Evolutionary conservation across 2,113 vertebrate genomes (phyloP), one percentile per base, ranked within the genome.

Genomic region (Cyprinodon variegatus): DNA sequence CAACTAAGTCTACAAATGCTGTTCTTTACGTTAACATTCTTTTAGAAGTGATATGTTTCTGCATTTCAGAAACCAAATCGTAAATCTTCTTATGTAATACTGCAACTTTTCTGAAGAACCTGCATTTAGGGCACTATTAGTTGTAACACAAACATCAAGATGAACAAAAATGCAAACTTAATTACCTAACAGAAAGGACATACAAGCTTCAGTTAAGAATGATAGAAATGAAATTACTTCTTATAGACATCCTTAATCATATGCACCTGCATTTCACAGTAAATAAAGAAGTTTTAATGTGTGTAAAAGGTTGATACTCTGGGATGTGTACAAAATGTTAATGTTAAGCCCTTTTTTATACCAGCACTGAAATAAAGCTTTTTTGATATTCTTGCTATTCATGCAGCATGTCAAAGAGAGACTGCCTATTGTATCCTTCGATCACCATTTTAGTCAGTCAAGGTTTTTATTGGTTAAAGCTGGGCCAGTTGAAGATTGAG

Each of bases 341-440:
- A 9, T 41, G 41, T 41, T 41, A 41, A 41, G 9, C 13, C 50
- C 20, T n/a, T 15, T 57, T n/a, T 57, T 9, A 57, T 2, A n/a
- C 20, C 50, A 10, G 10, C 50, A 53, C 0, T 7, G 5, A 14
- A 5, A 20, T 53, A 53, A 37, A 76, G 46, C 61, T 69, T 57
- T 77, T 20, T 71, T 57, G 46, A 39, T 41, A 63, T 69, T 68
- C 65, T 63, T 72, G 57, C 12, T 68, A 64, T 61, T 29, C 0
- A 61, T 69, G 37, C 17, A 20, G 65, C 78, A 66, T 60, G 53
- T n/a, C 0, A 15, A 72, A 86, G 71, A 74, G 1, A 59, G 59
- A 68, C 75, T 83, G 82, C 41, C 22, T 72, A 77, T 81, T 71
- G 50, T 72, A 71, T 73, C 68, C n/a, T 17, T 57, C 29, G 69